Conservation (phyloP, 1,140 invertebrate genomes). For the Cyphomyrmex costatus region DNA sequence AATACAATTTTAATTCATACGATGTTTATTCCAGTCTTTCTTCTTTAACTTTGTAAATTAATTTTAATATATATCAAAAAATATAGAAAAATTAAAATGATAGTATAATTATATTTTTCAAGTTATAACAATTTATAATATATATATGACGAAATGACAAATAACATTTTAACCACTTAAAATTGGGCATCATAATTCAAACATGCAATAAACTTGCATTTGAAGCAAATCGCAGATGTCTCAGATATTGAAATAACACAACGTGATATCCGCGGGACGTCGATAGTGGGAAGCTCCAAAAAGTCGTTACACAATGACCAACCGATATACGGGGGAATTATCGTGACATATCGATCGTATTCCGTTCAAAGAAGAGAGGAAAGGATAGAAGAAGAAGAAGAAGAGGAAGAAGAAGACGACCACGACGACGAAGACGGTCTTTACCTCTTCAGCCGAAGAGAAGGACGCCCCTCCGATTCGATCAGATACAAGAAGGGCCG, state of each 20-base stretch:
- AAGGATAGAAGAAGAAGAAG: conserved; percentile 26
- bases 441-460: conserved; percentile 47
- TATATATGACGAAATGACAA: background rate
- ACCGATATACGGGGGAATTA: conserved; percentile 52
- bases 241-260: conserved; percentile 24
- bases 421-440: conserved; percentile 43
- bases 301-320: conserved; percentile 52
- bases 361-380: conserved; percentile 37
- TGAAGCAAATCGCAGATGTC: conserved; percentile 11
- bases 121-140: background rate
- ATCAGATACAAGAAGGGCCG: conserved; percentile 73
- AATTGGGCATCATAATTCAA: conserved; percentile 11
- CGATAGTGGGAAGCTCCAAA: background rate
- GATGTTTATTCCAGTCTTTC: background rate
- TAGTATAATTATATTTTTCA: background rate
- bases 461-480: conserved; percentile 71
- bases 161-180: background rate
- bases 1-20: background rate
- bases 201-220: conserved; percentile 6
- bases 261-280: conserved; percentile 5
- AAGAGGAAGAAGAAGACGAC: conserved; percentile 5
- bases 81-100: background rate
- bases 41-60: background rate
- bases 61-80: background rate
- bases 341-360: conserved; percentile 61